These are phyloP conservation scores for Cyclophora albipunctata DNA, from an alignment of 2,888 invertebrate genomes.

Conservation along the genomic window DNA sequence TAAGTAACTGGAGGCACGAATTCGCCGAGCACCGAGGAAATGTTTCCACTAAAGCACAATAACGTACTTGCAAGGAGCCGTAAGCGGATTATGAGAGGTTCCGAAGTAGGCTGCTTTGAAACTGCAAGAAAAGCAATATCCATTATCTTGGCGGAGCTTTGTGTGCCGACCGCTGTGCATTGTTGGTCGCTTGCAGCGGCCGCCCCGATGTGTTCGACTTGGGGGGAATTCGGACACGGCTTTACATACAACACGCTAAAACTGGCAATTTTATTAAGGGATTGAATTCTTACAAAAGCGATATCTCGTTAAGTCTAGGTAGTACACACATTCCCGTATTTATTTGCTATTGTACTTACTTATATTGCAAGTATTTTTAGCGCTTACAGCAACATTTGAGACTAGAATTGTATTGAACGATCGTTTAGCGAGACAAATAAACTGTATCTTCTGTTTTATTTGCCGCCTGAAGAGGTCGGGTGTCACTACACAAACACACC, in stretches of 20 bases:
- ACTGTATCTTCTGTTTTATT: no score
- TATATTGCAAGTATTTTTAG: no score
- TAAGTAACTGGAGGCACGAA: constrained; percentile 38
- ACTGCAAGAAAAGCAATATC: constrained; percentile 73
- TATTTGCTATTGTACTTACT: no score
- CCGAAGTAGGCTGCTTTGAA: constrained; percentile 71
- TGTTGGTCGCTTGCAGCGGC: constrained; percentile 48
- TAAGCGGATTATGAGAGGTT: constrained; percentile 72
- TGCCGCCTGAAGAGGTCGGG: no score
- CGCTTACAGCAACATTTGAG: no score
- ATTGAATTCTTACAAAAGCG: no score
- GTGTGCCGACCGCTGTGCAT: constrained; percentile 52
- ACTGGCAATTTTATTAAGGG: neutral
- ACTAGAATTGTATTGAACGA: no score
- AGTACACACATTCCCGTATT: no score
- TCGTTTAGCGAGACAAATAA: no score
- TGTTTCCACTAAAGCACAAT: constrained; percentile 63
- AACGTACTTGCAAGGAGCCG: constrained; percentile 59
- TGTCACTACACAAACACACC: constrained; percentile 12
- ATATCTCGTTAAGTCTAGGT: no score
- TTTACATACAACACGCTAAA: constrained; percentile 28
- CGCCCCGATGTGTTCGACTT: constrained; percentile 37
- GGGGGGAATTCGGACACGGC: constrained; percentile 28
- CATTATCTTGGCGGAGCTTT: constrained; percentile 67
- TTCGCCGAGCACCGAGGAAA: constrained; percentile 41